phyloP scores from a whole-genome alignment of 2,113 vertebrate genomes.

The Morone chrysops region DNA sequence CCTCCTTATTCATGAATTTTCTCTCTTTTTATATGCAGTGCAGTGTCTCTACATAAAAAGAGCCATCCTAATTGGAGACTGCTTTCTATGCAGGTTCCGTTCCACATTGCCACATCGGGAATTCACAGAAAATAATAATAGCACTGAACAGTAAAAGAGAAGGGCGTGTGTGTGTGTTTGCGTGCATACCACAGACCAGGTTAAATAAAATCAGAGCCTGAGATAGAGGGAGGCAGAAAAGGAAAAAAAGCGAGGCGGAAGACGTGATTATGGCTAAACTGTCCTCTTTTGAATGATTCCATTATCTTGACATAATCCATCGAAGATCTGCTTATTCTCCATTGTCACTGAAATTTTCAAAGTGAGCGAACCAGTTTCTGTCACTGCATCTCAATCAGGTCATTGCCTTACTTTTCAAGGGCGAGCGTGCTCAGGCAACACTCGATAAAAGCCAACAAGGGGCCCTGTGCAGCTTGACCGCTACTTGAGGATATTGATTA shows the following conservation, averaged over 20 bases:
- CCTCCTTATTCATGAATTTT: slow-evolving; percentile 67
- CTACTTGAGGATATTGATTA: slow-evolving; percentile 29
- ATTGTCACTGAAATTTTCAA: slow-evolving; percentile 61
- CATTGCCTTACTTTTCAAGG: slow-evolving; percentile 73
- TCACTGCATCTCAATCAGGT: slow-evolving; percentile 75
- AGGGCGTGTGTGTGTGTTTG: slow-evolving; percentile 41
- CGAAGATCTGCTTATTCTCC: slow-evolving; percentile 71
- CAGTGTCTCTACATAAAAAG: slow-evolving; percentile 61
- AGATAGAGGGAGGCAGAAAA: slow-evolving; percentile 10
- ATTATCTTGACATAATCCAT: slow-evolving; percentile 78
- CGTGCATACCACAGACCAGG: slow-evolving; percentile 12
- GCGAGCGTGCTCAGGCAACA: slow-evolving; percentile 29
- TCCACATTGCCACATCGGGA: slow-evolving; percentile 58
- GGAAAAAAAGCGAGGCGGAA: slow-evolving; percentile 35
- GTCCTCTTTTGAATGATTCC: slow-evolving; percentile 76
- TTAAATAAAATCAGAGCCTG: slow-evolving; percentile 27
- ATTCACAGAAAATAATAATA: slow-evolving; percentile 67
- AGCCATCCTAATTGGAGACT: slow-evolving; percentile 75
- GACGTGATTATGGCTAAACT: slow-evolving; percentile 66
- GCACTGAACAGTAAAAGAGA: slow-evolving; percentile 28
- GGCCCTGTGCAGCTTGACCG: slow-evolving; percentile 4
- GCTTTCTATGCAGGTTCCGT: slow-evolving; percentile 75
- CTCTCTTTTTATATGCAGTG: slow-evolving; percentile 64
- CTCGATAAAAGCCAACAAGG: slow-evolving; percentile 12
- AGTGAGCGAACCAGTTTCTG: slow-evolving; percentile 50